Evolutionary conservation across 2,888 invertebrate species (phyloP), one percentile per base, ranked within the genome.

Genomic region (Agriopis aurantiaria): DNA sequence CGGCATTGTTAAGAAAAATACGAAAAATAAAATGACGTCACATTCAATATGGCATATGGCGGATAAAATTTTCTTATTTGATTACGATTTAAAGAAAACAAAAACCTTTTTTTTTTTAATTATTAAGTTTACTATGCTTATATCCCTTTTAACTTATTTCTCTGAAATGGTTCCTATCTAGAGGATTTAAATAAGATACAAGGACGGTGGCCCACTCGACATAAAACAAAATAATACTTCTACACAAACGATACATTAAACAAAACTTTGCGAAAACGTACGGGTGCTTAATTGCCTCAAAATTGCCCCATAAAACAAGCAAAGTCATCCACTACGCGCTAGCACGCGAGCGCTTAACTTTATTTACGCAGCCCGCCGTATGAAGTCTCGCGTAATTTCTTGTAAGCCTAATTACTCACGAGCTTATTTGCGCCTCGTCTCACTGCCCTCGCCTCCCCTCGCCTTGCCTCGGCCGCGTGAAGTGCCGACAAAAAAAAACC

Each of bases 391-490:
- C 85, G 83, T 86, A 87, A 88, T 87, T 89, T 86, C 90, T 90
- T 89, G 86, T 89, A 86, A 88, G 90, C 88, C 91, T 90, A 91
- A 91, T 91, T 92, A 91, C 90, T 88, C 86, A 85, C 82, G 77
- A 72, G 89, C 90, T 91, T 91, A 91, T 82, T 85, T 85, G 81
- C 76, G 75, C 73, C 63, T 65, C 65, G 48, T 49, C 69, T 73
- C 72, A 70, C 72, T 73, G 77, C 77, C 73, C 77, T 72, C 64
- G 69, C 71, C 70, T 73, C 72, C 65, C 74, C 72, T 70, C 65
- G 71, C 68, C 71, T 74, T 77, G 78, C 74, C 75, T 72, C 64
- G 79, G 81, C 85, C 85, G 87, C 85, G 86, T 85, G 83, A 87
- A 88, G 86, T 80, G 80, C 72, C 62, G 49, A 56, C 55, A 80